A percentile compares a stretch with the other conserved stretches of the same genome.
Evolutionary conservation across 2,888 invertebrate genomes (phyloP).

Genomic region (Idaea biselata): DNA sequence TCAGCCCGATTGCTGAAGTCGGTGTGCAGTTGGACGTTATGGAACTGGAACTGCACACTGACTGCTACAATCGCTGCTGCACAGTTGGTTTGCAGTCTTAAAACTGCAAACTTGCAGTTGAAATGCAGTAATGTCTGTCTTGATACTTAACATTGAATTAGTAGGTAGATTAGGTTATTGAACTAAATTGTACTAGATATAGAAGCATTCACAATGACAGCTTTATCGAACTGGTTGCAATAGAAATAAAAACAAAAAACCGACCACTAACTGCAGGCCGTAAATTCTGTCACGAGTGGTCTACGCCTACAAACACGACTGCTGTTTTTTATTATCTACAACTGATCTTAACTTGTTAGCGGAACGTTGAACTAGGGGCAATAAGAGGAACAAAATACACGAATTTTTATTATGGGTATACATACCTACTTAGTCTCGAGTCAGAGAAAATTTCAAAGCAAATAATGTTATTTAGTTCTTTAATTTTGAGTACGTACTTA

Average conservation of each 20-base stretch:
- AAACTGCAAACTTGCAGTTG: no score
- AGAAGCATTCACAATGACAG: background rate
- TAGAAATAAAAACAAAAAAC: conserved; percentile 14
- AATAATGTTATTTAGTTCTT: no score
- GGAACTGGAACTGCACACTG: no score
- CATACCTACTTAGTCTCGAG: background rate
- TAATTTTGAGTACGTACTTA: no score
- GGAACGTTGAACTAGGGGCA: background rate
- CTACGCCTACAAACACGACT: background rate
- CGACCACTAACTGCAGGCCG: conserved; percentile 7
- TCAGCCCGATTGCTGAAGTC: no score
- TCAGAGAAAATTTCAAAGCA: background rate
- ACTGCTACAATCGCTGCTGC: no score
- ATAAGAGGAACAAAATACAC: background rate
- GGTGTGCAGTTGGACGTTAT: no score
- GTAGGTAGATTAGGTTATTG: no score
- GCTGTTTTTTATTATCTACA: background rate
- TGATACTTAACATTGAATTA: no score
- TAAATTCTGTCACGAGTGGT: conserved; percentile 11
- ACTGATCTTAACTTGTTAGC: background rate
- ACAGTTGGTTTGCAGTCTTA: no score
- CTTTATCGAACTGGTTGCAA: conserved; percentile 3
- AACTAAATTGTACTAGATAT: no score
- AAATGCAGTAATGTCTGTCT: no score
- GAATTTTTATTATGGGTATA: background rate